Evolutionary conservation across 2,113 vertebrate genomes (phyloP), one percentile per base, ranked within the genome.

Genomic region (Meleagris gallopavo): DNA sequence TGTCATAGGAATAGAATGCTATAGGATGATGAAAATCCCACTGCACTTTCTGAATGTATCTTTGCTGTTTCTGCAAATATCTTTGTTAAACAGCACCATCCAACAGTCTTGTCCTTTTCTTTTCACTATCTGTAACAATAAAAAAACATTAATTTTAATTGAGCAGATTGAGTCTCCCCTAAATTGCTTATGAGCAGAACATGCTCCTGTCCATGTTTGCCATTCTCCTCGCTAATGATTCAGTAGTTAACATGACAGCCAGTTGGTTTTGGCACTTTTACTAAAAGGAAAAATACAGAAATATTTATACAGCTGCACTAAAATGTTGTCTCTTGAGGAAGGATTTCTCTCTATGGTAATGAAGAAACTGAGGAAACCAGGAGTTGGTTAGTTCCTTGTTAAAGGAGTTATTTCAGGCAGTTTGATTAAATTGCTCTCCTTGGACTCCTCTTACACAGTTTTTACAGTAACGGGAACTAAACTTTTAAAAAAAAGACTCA

Each of bases 261-360:
- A 85, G n/a, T 6, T 90, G 40, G 10, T 40, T 84, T 79, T 82
- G 46, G 41, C 77, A 36, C 25, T 91, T 79, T 85, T 73, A 48
- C 32, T 54, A 45, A 76, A 88, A 79, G 3, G 11, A 45, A 85
- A 83, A 94, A 58, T 25, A 66, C 9, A 25, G 24, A 54, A 46
- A 66, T 91, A 66, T 87, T 96, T 94, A 24, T 73, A 91, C 90
- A 94, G 92, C 88, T 95, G 90, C n/a, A 89, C 38, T 58, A 58
- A 73, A 62, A 58, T 22, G 36, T 40, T n/a, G 10, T 34, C 29
- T 78, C 9, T 72, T 9, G 21, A 69, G 76, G 34, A 88, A 90
- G n/a, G 21, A 61, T 54, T 86, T 93, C 69, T 80, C 62, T 78
- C 66, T 41, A 41, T 21, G 22, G 40, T 85, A 85, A 52, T 48